Base-by-base conservation (phyloP, 1,140 invertebrate genomes). In the Carposina sasakii region DNA sequence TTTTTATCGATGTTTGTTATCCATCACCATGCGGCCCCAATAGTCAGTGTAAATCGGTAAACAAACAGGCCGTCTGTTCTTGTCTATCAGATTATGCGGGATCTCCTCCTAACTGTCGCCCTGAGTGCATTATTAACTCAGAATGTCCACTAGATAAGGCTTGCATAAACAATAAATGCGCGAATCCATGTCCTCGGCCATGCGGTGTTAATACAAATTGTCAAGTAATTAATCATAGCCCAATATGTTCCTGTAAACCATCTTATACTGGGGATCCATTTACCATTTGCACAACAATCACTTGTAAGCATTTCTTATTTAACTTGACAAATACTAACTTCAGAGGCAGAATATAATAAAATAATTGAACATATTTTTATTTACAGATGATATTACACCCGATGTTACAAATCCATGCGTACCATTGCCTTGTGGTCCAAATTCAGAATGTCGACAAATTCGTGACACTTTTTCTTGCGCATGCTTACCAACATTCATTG, bases 371-470 rank as follows among this genome's bases (percentile, higher is more conserved):
- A n/a, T n/a, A 68, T 46, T 62, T 76, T 40, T 87, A 81, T 48
- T 88, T 87, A 44, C 63, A 85, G 62, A 69, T 85, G 63, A 76
- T 49, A 44, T 49, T 40, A 52, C 60, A 26, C 54, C 52, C 33
- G 59, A 64, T 39, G 36, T 50, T 17, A 67, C 68, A 40, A 81
- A 90, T 61, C 90, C 90, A 2, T 93, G 91, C 63, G 39, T 87
- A 16, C 90, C 91, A 34, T 89, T 88, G 30, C 90, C 91, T 3
- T 94, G 92, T 74, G 92, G 91, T 23, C 85, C 86, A 16, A 91
- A 92, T 69, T 88, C 91, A 12, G 81, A 90, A 62, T 93, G 92
- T 67, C 79, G 87, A 52, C 85, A 89, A 23, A 79, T 89, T 33
- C 86, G 87, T 21, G 88, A 85, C 41, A 75, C 77, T 21, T 87